phyloP scores from a whole-genome alignment of 1,140 invertebrate species.

The Ceratoteleas bidentatus region DNA sequence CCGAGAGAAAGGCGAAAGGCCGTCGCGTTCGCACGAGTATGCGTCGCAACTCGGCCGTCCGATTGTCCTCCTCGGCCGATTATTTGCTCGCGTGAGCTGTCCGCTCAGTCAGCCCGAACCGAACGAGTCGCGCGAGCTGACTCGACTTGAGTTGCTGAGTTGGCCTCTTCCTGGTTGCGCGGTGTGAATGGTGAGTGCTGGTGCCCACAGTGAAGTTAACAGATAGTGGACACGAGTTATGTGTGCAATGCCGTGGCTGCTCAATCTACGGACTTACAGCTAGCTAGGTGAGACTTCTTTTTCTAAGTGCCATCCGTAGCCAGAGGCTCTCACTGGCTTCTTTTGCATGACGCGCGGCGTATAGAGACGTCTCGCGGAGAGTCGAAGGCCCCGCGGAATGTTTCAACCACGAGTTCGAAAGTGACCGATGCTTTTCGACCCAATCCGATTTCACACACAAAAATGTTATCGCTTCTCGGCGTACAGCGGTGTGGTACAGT shows the following conservation, averaged over 20 bases:
- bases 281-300: conserved; percentile 77
- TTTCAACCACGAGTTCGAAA: too few relatives aligned
- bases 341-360: too few relatives aligned
- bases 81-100: background rate
- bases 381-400: too few relatives aligned
- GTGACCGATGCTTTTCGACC: too few relatives aligned
- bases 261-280: conserved; percentile 76
- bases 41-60: conserved; percentile 10
- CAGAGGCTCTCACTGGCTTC: background rate
- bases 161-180: conserved; percentile 35
- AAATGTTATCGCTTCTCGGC: too few relatives aligned
- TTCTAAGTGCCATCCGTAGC: conserved; percentile 14
- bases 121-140: too few relatives aligned
- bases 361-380: too few relatives aligned
- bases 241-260: conserved; percentile 78
- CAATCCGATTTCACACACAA: too few relatives aligned
- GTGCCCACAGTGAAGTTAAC: conserved; percentile 69
- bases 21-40: conserved; percentile 4
- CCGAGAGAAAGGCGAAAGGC: conserved; percentile 43
- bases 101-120: too few relatives aligned
- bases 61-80: conserved; percentile 6
- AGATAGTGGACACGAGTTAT: conserved; percentile 74
- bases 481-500: too few relatives aligned
- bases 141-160: background rate
- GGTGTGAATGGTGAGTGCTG: conserved; percentile 69